Evolutionary conservation across 2,797 vertebrate species (phyloP).

Genomic region (Epinephelus coioides): DNA sequence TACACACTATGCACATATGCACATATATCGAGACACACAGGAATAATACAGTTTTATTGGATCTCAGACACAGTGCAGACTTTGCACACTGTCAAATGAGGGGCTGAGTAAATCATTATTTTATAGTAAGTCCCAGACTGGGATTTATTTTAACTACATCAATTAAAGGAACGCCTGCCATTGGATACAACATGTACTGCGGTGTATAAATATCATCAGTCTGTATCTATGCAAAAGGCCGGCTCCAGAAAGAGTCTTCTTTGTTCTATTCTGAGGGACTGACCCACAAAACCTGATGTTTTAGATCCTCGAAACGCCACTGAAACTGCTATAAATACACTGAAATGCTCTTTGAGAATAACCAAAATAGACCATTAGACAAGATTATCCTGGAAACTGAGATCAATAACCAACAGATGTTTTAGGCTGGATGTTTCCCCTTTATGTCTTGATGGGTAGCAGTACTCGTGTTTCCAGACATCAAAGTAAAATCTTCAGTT

Average conservation of each 20-base stretch:
- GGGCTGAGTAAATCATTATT: constrained; percentile 38
- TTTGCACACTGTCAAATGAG: constrained; percentile 44
- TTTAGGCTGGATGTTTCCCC: neutral
- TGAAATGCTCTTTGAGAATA: neutral
- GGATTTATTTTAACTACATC: constrained; percentile 49
- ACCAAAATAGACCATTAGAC: constrained; percentile 34
- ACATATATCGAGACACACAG: constrained; percentile 4
- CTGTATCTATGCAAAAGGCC: neutral
- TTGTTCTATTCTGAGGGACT: neutral
- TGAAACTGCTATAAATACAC: constrained; percentile 35
- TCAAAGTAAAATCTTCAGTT: constrained; percentile 24
- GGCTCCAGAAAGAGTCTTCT: neutral
- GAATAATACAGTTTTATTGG: constrained; percentile 64
- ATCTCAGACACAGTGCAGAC: constrained; percentile 39
- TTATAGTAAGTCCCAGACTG: constrained; percentile 36
- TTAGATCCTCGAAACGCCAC: neutral
- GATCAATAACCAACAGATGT: constrained; percentile 32
- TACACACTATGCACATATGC: constrained; percentile 1
- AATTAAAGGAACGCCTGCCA: constrained; percentile 17
- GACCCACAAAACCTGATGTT: neutral
- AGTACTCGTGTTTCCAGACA: neutral
- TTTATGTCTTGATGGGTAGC: constrained; percentile 6
- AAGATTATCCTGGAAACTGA: neutral
- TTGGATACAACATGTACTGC: neutral
- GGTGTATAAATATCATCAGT: constrained; percentile 2